These are phyloP conservation scores for Prunella himalayana DNA, from an alignment of 2,113 vertebrate genomes.

Conservation along the genomic window DNA sequence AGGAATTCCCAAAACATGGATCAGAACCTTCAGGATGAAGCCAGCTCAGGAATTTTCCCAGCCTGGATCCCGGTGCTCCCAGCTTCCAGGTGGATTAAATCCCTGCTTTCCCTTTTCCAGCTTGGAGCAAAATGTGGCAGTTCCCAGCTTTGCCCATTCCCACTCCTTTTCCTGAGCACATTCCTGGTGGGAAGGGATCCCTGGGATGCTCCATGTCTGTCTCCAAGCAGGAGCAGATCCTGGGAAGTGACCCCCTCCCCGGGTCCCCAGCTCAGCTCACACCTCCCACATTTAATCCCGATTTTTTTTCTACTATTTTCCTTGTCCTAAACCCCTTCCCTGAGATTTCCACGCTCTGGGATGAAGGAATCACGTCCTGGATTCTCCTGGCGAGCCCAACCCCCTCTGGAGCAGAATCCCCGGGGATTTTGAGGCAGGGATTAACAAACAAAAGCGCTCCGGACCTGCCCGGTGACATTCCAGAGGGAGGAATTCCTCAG, in stretches of 20 bases:
- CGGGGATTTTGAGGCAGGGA: not conserved
- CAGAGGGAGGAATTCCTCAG: not conserved
- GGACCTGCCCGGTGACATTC: not conserved
- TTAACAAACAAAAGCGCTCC: not conserved
- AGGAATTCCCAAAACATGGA: not conserved
- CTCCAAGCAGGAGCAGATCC: not conserved
- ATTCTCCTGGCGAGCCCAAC: not conserved
- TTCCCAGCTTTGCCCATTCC: not conserved
- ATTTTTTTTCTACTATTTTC: not conserved
- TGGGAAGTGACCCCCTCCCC: rapidly evolving
- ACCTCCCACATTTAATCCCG: not conserved
- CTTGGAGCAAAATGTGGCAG: rapidly evolving
- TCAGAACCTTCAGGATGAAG: not conserved
- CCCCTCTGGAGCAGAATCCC: not conserved
- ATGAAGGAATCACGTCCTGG: rapidly evolving
- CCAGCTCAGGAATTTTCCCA: not conserved
- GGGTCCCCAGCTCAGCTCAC: not conserved
- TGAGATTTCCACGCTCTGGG: not conserved
- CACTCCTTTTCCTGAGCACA: not conserved
- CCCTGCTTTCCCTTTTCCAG: not conserved
- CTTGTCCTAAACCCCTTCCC: not conserved
- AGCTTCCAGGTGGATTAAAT: not conserved
- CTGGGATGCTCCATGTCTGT: not conserved
- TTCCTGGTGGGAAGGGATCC: not conserved
- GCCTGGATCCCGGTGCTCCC: not conserved